Base-by-base conservation (phyloP, 2,888 invertebrate species). In the Drosophila recens region DNA sequence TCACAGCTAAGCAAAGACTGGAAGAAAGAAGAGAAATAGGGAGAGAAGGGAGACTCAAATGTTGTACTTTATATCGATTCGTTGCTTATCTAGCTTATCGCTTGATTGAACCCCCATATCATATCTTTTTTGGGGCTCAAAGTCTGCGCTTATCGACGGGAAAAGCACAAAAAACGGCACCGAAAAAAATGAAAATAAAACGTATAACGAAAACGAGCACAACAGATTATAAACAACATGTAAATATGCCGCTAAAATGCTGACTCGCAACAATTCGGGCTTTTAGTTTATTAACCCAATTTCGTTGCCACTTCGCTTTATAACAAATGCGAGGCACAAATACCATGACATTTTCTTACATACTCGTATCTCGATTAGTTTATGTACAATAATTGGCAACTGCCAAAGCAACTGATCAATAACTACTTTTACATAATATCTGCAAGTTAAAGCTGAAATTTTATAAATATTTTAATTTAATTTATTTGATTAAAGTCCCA, bases 221-320 rank as follows among this genome's bases (percentile, higher is more conserved):
- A 67, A 45, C 67, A 68, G 71, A 82, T 71, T 72, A 71, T 72
- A 82, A 88, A 84, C 83, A 82, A 73, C 80, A 72, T 82, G 71
- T 86, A 88, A 86, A 83, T 82, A 67, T 83, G 83, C 72, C 88
- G 80, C 49, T 53, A 30, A 54, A 88, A 73, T 70, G 83, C 78
- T 82, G 80, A 84, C 71, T 54, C 20, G 58, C 71, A 33, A 38
- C 38, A 72, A 70, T 72, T 13, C 13, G 52, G 54, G 23, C 43
- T 45, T 79, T 76, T 67, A 77, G 88, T 83, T 83, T 88, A 79
- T 88, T 88, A 86, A 84, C 83, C 89, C 75, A 69, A 72, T 84
- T 67, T 23, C 38, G 56, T 38, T 20, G 43, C 46, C 59, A 48
- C 43, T 53, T 38, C 8, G 48, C 48, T 49, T 33, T 33, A 33